These are phyloP conservation scores for Electrophaes corylata DNA, from an alignment of 2,888 invertebrate species.

Conservation along the genomic window DNA sequence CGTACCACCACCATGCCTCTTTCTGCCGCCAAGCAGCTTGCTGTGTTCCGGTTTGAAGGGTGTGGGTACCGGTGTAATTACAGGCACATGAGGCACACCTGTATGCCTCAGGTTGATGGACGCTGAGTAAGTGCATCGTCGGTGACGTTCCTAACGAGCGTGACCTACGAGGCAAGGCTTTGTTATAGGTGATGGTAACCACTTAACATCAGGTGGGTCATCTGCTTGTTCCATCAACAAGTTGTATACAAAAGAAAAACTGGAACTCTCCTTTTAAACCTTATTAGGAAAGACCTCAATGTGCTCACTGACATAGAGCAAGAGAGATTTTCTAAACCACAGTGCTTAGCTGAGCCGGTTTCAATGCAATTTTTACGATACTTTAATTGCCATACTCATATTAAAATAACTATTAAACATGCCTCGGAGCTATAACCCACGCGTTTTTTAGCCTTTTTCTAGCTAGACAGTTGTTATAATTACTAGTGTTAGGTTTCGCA, in stretches of 20 bases:
- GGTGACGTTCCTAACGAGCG: too few relatives aligned
- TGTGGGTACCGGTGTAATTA: too few relatives aligned
- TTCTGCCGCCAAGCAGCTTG: too few relatives aligned
- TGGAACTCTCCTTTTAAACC: conserved; percentile 20
- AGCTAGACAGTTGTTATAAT: background rate
- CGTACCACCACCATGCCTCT: too few relatives aligned
- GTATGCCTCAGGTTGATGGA: too few relatives aligned
- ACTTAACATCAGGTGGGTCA: too few relatives aligned
- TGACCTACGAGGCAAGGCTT: too few relatives aligned
- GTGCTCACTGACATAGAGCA: background rate
- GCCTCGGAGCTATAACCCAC: conserved; percentile 9
- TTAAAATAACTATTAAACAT: background rate
- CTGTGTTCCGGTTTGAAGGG: too few relatives aligned
- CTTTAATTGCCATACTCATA: conserved; percentile 1
- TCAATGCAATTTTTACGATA: conserved; percentile 16
- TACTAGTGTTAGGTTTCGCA: background rate
- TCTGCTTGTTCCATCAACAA: too few relatives aligned
- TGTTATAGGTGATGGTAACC: too few relatives aligned
- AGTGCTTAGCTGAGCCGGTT: conserved; percentile 15
- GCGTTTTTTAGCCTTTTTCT: background rate
- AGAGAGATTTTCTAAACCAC: conserved; percentile 25
- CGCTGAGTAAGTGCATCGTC: too few relatives aligned
- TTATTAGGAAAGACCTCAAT: conserved; percentile 15
- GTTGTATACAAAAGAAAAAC: background rate
- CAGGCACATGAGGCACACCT: too few relatives aligned